A percentile compares a stretch with the other conserved stretches of the same genome.
phyloP scores from a whole-genome alignment of 2,888 invertebrate genomes.

The Parthenolecanium corni region DNA sequence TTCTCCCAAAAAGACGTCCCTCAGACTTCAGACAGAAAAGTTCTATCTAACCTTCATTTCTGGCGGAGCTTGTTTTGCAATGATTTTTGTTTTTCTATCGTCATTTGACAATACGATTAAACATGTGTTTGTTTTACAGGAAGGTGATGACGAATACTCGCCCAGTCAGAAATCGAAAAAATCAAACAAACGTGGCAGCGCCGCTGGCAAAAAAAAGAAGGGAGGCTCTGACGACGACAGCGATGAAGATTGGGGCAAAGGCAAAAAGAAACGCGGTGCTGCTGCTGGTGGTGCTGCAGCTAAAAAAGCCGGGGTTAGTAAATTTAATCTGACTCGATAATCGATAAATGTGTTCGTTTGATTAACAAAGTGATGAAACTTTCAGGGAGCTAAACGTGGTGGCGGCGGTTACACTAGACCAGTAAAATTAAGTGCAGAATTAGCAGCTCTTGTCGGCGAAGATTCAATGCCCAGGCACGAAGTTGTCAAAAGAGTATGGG shows the following conservation, averaged over 20 bases:
- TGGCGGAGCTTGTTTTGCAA: no score
- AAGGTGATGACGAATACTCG: constrained; percentile 35
- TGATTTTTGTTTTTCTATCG: no score
- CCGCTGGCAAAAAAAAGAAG: constrained; percentile 42
- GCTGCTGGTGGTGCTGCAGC: constrained; percentile 10
- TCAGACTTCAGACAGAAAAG: no score
- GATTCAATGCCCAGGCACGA: constrained; percentile 76
- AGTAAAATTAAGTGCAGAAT: constrained; percentile 69
- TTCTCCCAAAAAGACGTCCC: no score
- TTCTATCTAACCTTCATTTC: no score
- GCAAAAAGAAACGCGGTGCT: constrained; percentile 40
- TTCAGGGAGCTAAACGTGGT: constrained; percentile 32
- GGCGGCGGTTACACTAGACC: constrained; percentile 65
- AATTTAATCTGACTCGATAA: not conserved
- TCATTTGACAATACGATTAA: no score
- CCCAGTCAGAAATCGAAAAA: constrained; percentile 39
- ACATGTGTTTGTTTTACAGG: not conserved
- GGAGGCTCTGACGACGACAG: constrained; percentile 56
- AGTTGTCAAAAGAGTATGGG: constrained; percentile 82
- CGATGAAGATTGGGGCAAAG: constrained; percentile 56
- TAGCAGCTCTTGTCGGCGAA: constrained; percentile 73
- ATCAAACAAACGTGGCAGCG: constrained; percentile 32
- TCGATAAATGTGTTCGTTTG: not conserved
- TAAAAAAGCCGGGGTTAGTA: not conserved
- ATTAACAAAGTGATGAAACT: not conserved